Evolutionary conservation across 1,140 invertebrate species (phyloP).

Genomic region (Bombus cullumanus): DNA sequence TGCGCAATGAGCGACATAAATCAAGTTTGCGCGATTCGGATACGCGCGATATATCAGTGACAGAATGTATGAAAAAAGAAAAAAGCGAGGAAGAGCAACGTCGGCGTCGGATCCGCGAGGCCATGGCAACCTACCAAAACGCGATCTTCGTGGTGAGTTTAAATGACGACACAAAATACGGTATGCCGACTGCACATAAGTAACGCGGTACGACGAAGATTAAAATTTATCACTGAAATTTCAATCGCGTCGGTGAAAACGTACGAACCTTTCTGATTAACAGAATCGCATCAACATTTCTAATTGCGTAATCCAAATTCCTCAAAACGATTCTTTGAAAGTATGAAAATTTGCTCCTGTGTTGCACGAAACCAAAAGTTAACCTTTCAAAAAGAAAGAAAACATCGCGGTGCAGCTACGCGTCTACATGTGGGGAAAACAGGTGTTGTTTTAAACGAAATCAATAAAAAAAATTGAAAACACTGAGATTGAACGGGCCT

Average conservation of each 20-base stretch:
- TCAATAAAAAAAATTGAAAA: constrained; percentile 48
- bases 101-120: constrained; percentile 2
- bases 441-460: constrained; percentile 39
- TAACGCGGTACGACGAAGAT: not conserved
- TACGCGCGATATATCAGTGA: constrained; percentile 47
- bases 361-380: not conserved
- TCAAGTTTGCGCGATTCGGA: constrained; percentile 47
- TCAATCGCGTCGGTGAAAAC: not conserved
- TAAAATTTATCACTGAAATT: constrained; percentile 17
- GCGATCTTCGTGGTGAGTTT: constrained; percentile 29
- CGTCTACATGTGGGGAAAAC: not conserved
- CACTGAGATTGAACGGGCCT: constrained; percentile 43
- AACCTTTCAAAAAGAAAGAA: not conserved
- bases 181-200: not conserved
- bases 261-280: not conserved
- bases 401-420: no score
- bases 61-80: constrained; percentile 23
- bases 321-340: not conserved
- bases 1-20: constrained; percentile 35
- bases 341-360: not conserved
- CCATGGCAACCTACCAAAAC: constrained; percentile 47
- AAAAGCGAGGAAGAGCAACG: not conserved
- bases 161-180: constrained; percentile 4
- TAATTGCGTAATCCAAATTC: not conserved
- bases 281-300: no score